A percentile compares a stretch with the other conserved stretches of the same genome.
Conservation (phyloP, 2,113 vertebrate species). For the Pelusios castaneus region DNA sequence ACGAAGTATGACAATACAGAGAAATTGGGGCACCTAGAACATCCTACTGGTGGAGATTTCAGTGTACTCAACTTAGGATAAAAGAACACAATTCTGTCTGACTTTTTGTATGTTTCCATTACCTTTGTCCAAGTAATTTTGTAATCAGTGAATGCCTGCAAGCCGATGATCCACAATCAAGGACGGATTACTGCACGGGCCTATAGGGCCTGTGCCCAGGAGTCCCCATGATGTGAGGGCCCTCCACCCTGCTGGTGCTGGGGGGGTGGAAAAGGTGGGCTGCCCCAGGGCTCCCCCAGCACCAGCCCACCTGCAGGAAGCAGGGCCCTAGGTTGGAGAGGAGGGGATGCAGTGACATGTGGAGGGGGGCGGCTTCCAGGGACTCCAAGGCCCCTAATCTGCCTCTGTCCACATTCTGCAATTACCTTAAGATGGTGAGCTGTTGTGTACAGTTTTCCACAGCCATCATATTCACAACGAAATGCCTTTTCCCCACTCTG, state of each 20-base stretch:
- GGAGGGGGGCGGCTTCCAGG: no score
- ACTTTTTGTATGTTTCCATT: not conserved
- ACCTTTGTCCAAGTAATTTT: not conserved
- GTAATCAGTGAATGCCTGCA: not conserved
- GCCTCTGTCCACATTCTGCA: not conserved
- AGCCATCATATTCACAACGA: slow-evolving; percentile 96
- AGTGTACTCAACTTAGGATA: not conserved
- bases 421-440: slow-evolving; percentile 96
- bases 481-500: slow-evolving; percentile 96
- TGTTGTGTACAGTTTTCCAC: slow-evolving; percentile 97
- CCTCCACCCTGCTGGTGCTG: no score
- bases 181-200: no score
- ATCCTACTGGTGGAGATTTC: not conserved
- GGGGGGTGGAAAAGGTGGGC: no score
- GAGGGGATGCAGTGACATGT: no score
- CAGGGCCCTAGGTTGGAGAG: no score
- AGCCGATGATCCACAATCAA: no score
- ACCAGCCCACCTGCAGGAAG: no score
- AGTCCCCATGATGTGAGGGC: no score
- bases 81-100: not conserved
- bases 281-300: no score
- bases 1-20: not conserved
- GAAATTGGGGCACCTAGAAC: not conserved
- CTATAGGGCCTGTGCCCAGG: no score
- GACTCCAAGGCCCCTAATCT: no score